phyloP scores from a whole-genome alignment of 2,797 vertebrate species.

The Squalus acanthias region DNA sequence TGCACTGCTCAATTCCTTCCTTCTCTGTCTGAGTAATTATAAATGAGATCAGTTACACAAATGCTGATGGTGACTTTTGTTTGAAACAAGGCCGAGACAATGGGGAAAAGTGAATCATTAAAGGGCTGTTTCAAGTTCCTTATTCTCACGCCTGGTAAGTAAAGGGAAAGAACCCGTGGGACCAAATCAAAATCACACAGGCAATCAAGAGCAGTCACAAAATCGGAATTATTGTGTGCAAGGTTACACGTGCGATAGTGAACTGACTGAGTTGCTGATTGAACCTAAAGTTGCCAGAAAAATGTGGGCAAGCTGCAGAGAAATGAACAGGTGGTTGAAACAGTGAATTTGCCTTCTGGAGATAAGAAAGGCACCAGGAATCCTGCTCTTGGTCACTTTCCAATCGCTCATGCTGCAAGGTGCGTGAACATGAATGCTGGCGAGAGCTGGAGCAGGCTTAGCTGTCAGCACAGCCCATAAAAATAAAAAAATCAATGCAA shows the following conservation, averaged over 20 bases:
- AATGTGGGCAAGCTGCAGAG: neutral
- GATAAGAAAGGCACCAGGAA: neutral
- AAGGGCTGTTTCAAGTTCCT: neutral
- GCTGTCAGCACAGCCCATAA: neutral
- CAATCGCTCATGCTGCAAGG: neutral
- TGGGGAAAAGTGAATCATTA: slow-evolving; percentile 5
- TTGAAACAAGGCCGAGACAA: neutral
- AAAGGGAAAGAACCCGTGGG: neutral
- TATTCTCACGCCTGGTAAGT: neutral
- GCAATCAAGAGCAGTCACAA: neutral
- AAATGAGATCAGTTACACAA: neutral
- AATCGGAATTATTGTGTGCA: neutral
- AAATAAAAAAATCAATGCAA: neutral
- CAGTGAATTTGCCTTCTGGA: neutral
- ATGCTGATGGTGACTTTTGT: neutral
- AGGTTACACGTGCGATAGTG: neutral
- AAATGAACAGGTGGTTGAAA: neutral
- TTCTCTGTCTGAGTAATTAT: neutral
- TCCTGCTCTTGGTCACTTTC: neutral
- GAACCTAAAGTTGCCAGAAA: neutral
- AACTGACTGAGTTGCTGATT: neutral
- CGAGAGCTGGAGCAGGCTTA: neutral
- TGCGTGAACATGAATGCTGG: neutral
- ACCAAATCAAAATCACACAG: neutral
- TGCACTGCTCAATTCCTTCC: neutral